A percentile compares a stretch with the other conserved stretches of the same genome.
Conservation (phyloP, 2,888 invertebrate species). For the Ophonus ardosiacus region DNA sequence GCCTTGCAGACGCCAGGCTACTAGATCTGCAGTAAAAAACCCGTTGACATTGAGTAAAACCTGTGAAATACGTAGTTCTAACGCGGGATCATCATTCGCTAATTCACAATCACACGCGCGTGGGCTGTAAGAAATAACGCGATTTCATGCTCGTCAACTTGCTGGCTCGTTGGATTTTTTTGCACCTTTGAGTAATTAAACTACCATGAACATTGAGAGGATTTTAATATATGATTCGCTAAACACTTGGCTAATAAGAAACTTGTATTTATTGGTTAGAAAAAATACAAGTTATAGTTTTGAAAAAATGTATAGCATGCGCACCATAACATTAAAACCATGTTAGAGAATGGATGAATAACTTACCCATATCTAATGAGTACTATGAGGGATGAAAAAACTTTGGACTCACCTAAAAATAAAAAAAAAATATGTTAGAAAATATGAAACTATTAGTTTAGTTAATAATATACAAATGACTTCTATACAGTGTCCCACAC, state of each 20-base stretch:
- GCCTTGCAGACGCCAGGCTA: conserved; percentile 29
- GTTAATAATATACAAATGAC: no score
- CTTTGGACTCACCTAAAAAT: no score
- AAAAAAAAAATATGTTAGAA: no score
- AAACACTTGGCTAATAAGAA: conserved; percentile 42
- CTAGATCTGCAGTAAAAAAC: conserved; percentile 55
- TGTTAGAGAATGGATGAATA: no score
- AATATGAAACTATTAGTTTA: no score
- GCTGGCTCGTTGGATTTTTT: conserved; percentile 37
- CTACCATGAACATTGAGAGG: conserved; percentile 35
- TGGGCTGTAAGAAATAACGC: background rate
- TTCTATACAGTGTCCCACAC: no score
- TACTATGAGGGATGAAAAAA: no score
- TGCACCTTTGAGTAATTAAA: conserved; percentile 41
- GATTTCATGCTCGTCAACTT: background rate
- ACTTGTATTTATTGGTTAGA: conserved; percentile 1
- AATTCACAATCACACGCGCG: conserved; percentile 9
- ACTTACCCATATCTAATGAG: no score
- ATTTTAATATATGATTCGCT: conserved; percentile 41
- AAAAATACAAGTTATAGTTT: background rate
- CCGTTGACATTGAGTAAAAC: conserved; percentile 64
- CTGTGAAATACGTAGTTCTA: conserved; percentile 59
- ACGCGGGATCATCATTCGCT: conserved; percentile 48
- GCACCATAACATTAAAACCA: no score
- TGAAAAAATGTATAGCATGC: no score